Base-by-base conservation (phyloP, 2,113 vertebrate species). In the Isurus oxyrinchus region DNA sequence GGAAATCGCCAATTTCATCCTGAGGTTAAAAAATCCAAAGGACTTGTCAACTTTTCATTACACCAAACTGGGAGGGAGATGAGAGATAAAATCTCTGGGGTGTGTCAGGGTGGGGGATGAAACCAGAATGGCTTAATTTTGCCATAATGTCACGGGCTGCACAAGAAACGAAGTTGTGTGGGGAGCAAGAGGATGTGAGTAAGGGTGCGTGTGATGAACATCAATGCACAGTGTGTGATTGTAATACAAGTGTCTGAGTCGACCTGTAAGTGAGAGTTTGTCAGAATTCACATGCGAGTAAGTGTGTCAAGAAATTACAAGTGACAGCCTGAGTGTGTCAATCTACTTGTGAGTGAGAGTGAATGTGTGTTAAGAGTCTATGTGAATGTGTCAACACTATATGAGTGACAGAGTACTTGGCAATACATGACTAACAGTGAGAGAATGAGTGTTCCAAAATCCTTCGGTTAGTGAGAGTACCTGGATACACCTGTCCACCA, bases 401-500 rank as follows among this genome's bases (percentile, higher is more conserved):
- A 61, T 66, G 14, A 66, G 63, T 66, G 63, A 19, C 1, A 3
- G 63, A 3, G 3, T 2, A 3, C 63, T 66, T 66, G 63, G 2
- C 63, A 76, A 8, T 76, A 31, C 8, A 23, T 66, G 63, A 66
- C 6, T 27, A 31, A 31, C 69, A 76, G 69, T 1, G 69, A 31
- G 67, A 66, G 63, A 76, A 1, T 7, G 69, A 27, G 31, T 35
- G 5, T 8, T 76, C 69, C 6, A 31, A 6, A 76, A 76, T 76
- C 25, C 31, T 27, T 76, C 35, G 5, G 7, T 8, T 5, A 35
- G n/a, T 0, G 23, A 16, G 96, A 67, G 96, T 96, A 99, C 99
- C 99, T 99, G 99, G 97, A 99, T 98, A 97, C 99, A 99, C 96
- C 99, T 98, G 97, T 99, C 99, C 97, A 99, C 99, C 99, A 99